These are phyloP conservation scores for Microcebus tavaratra DNA, from an alignment of 2,113 vertebrate genomes.

Conservation along the genomic window DNA sequence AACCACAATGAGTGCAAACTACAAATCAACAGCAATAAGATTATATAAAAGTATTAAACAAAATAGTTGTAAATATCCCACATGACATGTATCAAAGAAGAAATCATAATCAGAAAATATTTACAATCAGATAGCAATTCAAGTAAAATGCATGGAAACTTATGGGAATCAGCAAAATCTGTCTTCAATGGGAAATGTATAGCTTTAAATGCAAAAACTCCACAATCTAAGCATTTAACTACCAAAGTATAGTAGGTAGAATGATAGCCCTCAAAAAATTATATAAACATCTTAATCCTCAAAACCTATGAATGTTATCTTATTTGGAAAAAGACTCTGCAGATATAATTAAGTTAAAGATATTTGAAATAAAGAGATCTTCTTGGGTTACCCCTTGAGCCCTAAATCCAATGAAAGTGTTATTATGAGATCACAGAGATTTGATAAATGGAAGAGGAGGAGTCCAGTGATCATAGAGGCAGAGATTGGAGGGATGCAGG, in stretches of 20 bases:
- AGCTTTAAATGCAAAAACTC: not conserved
- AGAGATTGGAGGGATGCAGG: not conserved
- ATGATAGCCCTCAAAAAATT: not conserved
- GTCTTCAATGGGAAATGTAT: not conserved
- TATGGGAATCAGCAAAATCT: not conserved
- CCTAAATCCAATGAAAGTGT: not conserved
- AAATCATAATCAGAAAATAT: not conserved
- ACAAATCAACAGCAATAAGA: not conserved
- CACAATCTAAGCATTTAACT: not conserved
- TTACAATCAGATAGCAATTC: not conserved
- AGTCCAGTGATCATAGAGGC: not conserved
- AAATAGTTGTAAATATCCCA: not conserved
- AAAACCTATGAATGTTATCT: not conserved
- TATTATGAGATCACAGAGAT: not conserved
- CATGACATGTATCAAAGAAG: not conserved
- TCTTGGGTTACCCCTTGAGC: not conserved
- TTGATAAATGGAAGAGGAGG: not conserved
- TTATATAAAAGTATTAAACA: not conserved
- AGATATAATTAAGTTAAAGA: not conserved
- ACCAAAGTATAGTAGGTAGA: not conserved
- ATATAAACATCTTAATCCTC: not conserved
- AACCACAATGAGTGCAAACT: not conserved
- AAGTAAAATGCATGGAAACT: not conserved
- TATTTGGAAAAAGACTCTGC: not conserved
- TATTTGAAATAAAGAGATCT: not conserved